These are phyloP conservation scores for Pungitius pungitius DNA, from an alignment of 2,113 vertebrate species.

Conservation along the genomic window DNA sequence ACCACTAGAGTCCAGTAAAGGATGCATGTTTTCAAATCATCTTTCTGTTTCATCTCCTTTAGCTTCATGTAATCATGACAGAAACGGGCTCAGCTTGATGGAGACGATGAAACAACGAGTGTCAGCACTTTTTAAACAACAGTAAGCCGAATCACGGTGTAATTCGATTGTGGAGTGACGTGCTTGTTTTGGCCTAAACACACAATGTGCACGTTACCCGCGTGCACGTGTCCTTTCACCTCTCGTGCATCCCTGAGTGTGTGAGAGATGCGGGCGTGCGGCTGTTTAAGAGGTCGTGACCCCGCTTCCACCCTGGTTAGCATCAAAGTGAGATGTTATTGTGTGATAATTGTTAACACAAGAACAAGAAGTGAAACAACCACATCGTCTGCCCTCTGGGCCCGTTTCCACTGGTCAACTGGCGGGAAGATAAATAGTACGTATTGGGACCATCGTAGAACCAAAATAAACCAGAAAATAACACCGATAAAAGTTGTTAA, in stretches of 20 bases:
- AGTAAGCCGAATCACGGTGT: constrained; percentile 34
- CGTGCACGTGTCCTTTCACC: constrained; percentile 18
- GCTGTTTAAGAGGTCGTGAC: constrained; percentile 54
- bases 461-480: neutral
- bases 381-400: constrained; percentile 41
- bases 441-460: neutral
- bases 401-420: neutral
- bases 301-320: constrained; percentile 67
- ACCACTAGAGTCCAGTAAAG: constrained; percentile 66
- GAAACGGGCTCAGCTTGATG: neutral
- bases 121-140: constrained; percentile 31
- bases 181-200: constrained; percentile 29
- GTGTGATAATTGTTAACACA: constrained; percentile 76
- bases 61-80: constrained; percentile 3
- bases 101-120: constrained; percentile 20
- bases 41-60: neutral
- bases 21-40: neutral
- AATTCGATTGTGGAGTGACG: constrained; percentile 41
- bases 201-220: constrained; percentile 42
- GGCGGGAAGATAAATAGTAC: neutral
- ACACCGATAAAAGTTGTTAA: neutral
- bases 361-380: constrained; percentile 63
- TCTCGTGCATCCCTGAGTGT: neutral
- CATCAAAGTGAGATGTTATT: constrained; percentile 70
- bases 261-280: constrained; percentile 1